Base-by-base conservation (phyloP, 2,888 invertebrate genomes). In the Piscicola geometra region DNA sequence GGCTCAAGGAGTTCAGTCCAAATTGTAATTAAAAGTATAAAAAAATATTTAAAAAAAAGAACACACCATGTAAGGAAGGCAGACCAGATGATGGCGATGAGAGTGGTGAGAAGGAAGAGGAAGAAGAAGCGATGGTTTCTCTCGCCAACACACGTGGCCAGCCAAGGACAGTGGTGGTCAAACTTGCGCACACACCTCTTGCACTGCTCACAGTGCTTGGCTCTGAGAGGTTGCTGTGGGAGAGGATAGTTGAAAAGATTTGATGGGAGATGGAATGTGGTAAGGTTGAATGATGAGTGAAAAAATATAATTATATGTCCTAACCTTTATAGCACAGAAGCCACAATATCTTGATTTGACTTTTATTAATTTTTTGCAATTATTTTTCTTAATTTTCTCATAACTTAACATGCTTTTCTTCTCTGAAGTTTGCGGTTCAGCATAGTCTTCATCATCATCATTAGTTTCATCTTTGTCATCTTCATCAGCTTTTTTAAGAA, bases 121-220 rank as follows among this genome's bases (percentile, higher is more conserved):
- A 83, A 82, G 80, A 86, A 86, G 79, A 81, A 83, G 69, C 82
- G 82, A 79, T 86, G 86, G 78, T 86, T 86, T 33, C 82, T 80
- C 78, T 86, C 86, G 1, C 86, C 86, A 18, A 86, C 80, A 80
- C 86, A 86, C 0, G 84, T 81, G 78, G 83, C 85, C 76, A 86
- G 80, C 85, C 86, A 86, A 0, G 85, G 86, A 79, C 86, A 86
- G 78, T 86, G 86, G 77, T 86, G 86, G 79, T 86, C 86, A 79
- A 82, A 86, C 77, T 82, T 82, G 12, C 82, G 79, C 1, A 86
- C 84, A 81, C 86, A 86, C 47, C 81, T 78, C 32, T 81, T 80
- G 79, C 86, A 86, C 68, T 85, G 85, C 76, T 84, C 84, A 80
- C 86, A 86, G 78, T 86, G 86, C 74, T 84, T 82, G 35, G 82